Conservation (phyloP, 2,888 invertebrate species). For the Cryptus armator region DNA sequence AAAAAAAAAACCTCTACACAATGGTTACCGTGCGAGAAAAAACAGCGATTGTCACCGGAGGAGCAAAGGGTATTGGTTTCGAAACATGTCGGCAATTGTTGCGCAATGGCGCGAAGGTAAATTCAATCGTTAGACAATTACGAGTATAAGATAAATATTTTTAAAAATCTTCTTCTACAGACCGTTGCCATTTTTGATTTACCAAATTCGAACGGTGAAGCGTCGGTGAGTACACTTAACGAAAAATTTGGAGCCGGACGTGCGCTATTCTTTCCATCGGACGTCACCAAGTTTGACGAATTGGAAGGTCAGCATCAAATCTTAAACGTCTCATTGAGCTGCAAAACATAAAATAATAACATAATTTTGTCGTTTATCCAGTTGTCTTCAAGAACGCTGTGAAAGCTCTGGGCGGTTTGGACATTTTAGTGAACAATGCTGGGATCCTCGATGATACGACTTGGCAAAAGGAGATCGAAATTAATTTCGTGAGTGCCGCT, state of each 20-base stretch:
- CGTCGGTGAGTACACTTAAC: conserved; percentile 84
- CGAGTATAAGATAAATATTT: not conserved
- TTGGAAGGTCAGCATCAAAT: conserved; percentile 80
- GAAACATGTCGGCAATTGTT: conserved; percentile 85
- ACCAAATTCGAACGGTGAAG: conserved; percentile 82
- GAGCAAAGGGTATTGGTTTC: conserved; percentile 86
- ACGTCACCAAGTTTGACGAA: conserved; percentile 85
- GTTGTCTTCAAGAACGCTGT: conserved; percentile 85
- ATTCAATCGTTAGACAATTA: not conserved
- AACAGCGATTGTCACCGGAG: conserved; percentile 85
- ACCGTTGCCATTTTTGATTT: conserved; percentile 83
- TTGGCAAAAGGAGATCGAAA: conserved; percentile 80
- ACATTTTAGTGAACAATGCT: conserved; percentile 86
- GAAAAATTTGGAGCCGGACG: conserved; percentile 84
- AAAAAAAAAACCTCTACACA: not conserved
- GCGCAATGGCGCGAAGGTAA: conserved; percentile 82
- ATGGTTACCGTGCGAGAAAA: conserved; percentile 13
- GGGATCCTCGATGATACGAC: conserved; percentile 78
- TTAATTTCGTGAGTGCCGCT: conserved; percentile 79
- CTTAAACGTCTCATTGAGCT: not conserved
- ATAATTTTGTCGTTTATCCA: conserved; percentile 63
- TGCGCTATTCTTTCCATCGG: conserved; percentile 85
- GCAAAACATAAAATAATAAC: not conserved
- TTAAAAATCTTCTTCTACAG: conserved; percentile 19
- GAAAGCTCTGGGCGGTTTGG: conserved; percentile 84